Evolutionary conservation across 1,140 invertebrate genomes (phyloP).

Genomic region (Lordiphosa collinella): DNA sequence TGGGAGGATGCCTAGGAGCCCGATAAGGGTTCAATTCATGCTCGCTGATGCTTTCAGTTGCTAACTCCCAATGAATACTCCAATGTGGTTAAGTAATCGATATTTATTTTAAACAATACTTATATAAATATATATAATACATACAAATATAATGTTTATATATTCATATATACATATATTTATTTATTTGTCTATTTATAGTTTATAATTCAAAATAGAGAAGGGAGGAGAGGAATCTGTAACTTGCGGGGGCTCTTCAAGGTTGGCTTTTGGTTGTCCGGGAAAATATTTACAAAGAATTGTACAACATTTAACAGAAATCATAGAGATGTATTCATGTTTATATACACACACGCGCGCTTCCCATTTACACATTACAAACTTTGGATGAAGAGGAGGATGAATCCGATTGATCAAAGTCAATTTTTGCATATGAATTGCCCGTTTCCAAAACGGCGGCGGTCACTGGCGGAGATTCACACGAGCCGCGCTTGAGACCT

Average conservation of each 20-base stretch:
- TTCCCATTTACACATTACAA: constrained; percentile 56
- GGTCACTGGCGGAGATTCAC: constrained; percentile 71
- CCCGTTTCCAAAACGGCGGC: constrained; percentile 78
- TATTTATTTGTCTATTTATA: neutral
- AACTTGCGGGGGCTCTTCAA: constrained; percentile 7
- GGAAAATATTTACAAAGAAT: constrained; percentile 40
- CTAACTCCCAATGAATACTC: too few relatives aligned
- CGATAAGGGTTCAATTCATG: too few relatives aligned
- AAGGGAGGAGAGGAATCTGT: neutral
- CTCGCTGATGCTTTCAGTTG: too few relatives aligned
- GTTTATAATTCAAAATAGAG: constrained; percentile 1
- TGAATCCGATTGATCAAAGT: constrained; percentile 84
- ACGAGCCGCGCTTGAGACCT: constrained; percentile 55
- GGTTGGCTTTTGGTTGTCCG: constrained; percentile 25
- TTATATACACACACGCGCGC: constrained; percentile 21
- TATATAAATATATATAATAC: too few relatives aligned
- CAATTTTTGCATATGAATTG: constrained; percentile 86
- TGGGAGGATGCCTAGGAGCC: too few relatives aligned
- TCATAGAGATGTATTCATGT: constrained; percentile 12
- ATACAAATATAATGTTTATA: too few relatives aligned
- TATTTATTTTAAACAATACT: too few relatives aligned
- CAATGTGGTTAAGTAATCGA: too few relatives aligned
- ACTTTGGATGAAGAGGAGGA: constrained; percentile 73
- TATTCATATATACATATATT: neutral
- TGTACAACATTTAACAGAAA: constrained; percentile 40